Conservation (phyloP, 2,113 vertebrate genomes). For the Pipra filicauda region DNA sequence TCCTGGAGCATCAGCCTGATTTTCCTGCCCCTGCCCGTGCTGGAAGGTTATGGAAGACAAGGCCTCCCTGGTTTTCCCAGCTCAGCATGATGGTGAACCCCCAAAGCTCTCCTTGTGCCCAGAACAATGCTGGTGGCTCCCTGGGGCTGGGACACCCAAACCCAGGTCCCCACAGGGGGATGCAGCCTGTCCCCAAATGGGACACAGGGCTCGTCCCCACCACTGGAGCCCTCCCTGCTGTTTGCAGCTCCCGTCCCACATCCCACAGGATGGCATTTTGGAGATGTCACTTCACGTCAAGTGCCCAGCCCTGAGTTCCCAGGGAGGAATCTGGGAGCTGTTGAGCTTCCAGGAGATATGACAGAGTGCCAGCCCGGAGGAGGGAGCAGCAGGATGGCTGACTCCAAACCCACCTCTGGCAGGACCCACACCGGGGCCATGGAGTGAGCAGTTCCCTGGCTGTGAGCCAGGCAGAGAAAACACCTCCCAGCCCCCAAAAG, state of each 20-base stretch:
- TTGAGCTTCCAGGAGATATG: rapidly evolving
- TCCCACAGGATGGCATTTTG: neutral
- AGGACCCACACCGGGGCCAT: neutral
- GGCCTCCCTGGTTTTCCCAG: neutral
- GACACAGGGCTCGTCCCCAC: neutral
- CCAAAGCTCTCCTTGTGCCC: neutral
- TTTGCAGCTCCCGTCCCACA: neutral
- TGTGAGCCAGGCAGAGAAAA: neutral
- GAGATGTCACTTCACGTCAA: neutral
- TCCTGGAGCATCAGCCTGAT: neutral
- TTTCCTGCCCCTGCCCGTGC: neutral
- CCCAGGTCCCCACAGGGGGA: neutral
- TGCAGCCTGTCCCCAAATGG: rapidly evolving
- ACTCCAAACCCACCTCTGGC: neutral
- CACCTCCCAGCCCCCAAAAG: neutral
- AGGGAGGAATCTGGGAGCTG: neutral
- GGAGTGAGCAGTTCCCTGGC: neutral
- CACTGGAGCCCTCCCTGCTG: neutral
- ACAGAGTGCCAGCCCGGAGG: neutral
- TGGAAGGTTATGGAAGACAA: neutral
- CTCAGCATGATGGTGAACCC: neutral
- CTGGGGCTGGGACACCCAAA: neutral
- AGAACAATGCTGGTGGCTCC: rapidly evolving
- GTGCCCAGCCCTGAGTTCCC: neutral
- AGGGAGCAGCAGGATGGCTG: rapidly evolving